phyloP scores from a whole-genome alignment of 1,140 invertebrate species.

The Drosophila oshimai region DNA sequence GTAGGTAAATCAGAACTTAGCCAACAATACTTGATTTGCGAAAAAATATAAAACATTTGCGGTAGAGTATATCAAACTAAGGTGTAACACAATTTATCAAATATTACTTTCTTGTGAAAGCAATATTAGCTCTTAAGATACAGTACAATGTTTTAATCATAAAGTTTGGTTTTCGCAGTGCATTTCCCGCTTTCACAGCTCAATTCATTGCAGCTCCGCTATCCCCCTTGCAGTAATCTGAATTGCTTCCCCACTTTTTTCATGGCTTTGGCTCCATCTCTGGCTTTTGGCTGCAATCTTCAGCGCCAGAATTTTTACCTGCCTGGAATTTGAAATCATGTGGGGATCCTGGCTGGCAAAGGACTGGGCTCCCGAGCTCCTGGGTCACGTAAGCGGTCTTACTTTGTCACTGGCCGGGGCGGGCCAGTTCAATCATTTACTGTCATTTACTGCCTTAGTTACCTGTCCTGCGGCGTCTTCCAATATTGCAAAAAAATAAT shows the following conservation, averaged over 20 bases:
- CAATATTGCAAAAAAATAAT: conserved; percentile 26
- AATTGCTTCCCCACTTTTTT: conserved; percentile 76
- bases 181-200: conserved; percentile 16
- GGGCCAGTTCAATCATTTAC: conserved; percentile 72
- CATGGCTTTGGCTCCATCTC: conserved; percentile 50
- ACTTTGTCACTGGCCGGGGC: conserved; percentile 65
- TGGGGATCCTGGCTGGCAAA: conserved; percentile 1
- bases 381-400: conserved; percentile 75
- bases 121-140: background rate
- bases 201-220: conserved; percentile 64
- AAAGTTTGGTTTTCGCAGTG: background rate
- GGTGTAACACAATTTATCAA: too few species aligned
- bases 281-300: conserved; percentile 62
- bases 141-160: background rate
- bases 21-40: too few species aligned
- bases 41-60: too few species aligned
- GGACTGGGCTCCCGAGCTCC: conserved; percentile 4
- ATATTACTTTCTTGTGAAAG: too few species aligned
- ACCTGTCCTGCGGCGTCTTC: conserved; percentile 47
- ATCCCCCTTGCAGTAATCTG: conserved; percentile 63
- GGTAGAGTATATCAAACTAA: too few species aligned
- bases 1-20: too few species aligned
- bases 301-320: conserved; percentile 67
- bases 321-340: conserved; percentile 72
- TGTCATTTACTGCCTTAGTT: conserved; percentile 72